Evolutionary conservation across 2,113 vertebrate genomes (phyloP).

Genomic region (Illadopsis cleaveri): DNA sequence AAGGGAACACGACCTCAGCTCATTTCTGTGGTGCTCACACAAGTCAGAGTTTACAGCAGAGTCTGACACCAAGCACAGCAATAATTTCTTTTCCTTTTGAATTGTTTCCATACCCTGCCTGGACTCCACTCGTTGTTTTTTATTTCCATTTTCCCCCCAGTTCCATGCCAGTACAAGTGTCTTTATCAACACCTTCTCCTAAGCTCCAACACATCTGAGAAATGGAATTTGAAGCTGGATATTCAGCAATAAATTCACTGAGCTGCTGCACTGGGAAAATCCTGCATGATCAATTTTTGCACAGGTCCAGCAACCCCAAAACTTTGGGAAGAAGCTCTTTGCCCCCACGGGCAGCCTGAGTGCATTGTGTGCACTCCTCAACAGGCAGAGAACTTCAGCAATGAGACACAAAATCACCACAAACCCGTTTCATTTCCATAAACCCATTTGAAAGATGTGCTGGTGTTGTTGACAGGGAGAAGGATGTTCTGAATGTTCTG

Average conservation of each 20-base stretch:
- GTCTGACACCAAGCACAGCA: not conserved
- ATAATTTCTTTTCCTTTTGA: not conserved
- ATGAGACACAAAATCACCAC: not conserved
- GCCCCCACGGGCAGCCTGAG: fast-evolving
- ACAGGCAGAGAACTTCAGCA: not conserved
- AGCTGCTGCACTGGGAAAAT: not conserved
- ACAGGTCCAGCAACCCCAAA: not conserved
- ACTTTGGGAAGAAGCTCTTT: not conserved
- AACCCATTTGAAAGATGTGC: fast-evolving
- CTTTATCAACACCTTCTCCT: not conserved
- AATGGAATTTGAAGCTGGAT: not conserved
- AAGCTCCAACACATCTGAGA: not conserved
- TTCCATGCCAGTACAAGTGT: not conserved
- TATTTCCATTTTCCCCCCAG: not conserved
- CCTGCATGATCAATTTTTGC: not conserved
- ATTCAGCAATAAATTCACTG: not conserved
- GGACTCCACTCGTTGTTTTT: fast-evolving
- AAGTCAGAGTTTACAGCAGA: not conserved
- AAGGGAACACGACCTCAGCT: not conserved
- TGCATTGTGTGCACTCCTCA: not conserved
- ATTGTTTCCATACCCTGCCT: too few species aligned
- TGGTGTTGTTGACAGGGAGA: not conserved
- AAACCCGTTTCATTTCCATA: not conserved
- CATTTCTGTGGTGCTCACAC: not conserved
- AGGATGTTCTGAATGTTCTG: fast-evolving